Percentiles rank a stretch among this genome's conserved stretches.
Evolutionary conservation across 2,113 vertebrate species (phyloP).

Genomic region (Myiagra hebetior): DNA sequence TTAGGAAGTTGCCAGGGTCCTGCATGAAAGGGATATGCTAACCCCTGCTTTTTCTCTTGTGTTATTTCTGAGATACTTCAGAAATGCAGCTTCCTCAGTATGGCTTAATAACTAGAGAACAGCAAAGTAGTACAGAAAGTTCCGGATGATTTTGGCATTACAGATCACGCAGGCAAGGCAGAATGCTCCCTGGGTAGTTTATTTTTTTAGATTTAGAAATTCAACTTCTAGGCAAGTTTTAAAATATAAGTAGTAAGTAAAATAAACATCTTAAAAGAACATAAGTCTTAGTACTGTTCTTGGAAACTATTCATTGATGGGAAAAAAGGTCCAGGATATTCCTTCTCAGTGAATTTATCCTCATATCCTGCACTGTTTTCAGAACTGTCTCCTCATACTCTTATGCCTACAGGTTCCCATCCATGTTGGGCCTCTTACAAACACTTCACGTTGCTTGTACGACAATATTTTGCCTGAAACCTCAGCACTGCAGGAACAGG

Average conservation of each 20-base stretch:
- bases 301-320: neutral
- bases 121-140: neutral
- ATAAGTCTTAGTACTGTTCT: neutral
- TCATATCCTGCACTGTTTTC: fast-evolving
- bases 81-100: neutral
- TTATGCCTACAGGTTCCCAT: neutral
- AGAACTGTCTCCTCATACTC: neutral
- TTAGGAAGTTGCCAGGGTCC: neutral
- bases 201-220: neutral
- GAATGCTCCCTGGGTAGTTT: neutral
- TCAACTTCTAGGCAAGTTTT: neutral
- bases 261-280: neutral
- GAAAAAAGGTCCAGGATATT: neutral
- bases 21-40: neutral
- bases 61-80: neutral
- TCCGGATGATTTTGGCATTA: neutral
- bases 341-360: neutral
- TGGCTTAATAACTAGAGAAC: neutral
- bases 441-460: neutral
- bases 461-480: neutral
- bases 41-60: neutral
- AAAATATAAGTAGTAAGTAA: neutral
- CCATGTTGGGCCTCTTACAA: neutral
- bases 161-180: neutral
- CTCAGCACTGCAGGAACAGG: fast-evolving